Evolutionary conservation across 2,797 vertebrate genomes (phyloP).

Genomic region (Oophaga sylvatica): DNA sequence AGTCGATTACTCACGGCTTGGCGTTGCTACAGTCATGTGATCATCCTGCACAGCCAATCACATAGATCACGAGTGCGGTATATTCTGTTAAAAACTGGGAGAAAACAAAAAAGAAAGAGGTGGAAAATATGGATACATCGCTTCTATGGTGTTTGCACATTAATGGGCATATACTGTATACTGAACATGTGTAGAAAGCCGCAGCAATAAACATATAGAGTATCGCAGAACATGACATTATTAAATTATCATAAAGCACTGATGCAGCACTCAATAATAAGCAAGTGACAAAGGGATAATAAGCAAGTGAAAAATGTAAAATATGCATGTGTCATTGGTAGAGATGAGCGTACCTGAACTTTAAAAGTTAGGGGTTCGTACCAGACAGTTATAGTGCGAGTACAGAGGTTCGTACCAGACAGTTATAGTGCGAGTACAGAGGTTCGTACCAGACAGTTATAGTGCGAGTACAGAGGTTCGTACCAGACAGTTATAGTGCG

Average conservation of each 20-base stretch:
- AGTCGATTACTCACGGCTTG: conserved; percentile 23
- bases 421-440: no score
- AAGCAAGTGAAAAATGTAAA: background rate
- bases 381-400: no score
- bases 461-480: no score
- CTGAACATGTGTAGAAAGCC: background rate
- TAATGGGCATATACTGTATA: background rate
- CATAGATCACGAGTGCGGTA: background rate
- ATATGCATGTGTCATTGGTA: background rate
- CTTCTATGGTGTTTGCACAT: background rate
- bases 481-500: no score
- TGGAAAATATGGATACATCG: background rate
- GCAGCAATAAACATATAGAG: background rate
- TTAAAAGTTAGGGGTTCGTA: no score
- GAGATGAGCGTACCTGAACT: no score
- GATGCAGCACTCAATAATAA: background rate
- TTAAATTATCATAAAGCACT: background rate
- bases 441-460: no score
- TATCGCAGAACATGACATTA: background rate
- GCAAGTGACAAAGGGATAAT: background rate
- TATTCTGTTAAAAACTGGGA: background rate
- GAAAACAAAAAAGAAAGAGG: background rate
- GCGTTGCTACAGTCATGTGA: background rate
- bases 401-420: no score
- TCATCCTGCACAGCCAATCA: conserved; percentile 8